phyloP scores from a whole-genome alignment of 2,888 invertebrate species.

The Vanessa cardui region DNA sequence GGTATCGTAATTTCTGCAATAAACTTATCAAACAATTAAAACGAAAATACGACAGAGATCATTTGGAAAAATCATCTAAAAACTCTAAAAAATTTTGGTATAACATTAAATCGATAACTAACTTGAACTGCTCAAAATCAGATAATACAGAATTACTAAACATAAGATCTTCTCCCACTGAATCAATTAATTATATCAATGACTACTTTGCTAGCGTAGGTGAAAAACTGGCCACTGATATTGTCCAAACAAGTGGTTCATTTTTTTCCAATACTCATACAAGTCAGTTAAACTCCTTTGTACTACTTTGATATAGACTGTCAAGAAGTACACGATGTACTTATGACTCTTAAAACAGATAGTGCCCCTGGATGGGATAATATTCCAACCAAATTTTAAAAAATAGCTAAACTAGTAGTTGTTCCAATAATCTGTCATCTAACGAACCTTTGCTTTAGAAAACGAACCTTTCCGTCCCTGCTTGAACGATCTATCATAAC shows the following conservation, averaged over 20 bases:
- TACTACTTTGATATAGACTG: not conserved
- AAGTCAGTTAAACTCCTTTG: not conserved
- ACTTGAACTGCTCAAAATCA: conserved; percentile 19
- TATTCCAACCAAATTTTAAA: not conserved
- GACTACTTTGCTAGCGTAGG: conserved; percentile 24
- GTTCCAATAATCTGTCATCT: conserved; percentile 3
- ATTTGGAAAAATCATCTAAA: conserved; percentile 16
- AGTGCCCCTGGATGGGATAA: conserved; percentile 1
- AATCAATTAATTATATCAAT: conserved; percentile 23
- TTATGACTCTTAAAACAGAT: not conserved
- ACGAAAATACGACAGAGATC: conserved; percentile 24
- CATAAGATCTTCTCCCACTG: conserved; percentile 8
- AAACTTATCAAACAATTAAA: conserved; percentile 30
- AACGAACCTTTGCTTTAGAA: not conserved
- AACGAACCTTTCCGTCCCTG: not conserved
- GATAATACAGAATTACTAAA: conserved; percentile 14
- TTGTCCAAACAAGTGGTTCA: not conserved
- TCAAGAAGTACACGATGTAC: not conserved
- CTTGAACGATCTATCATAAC: not conserved
- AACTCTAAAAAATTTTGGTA: conserved; percentile 28
- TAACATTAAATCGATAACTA: conserved; percentile 19
- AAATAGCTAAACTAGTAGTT: not conserved
- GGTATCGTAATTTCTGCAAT: not conserved
- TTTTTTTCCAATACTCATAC: not conserved
- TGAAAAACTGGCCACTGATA: conserved; percentile 5